phyloP scores from a whole-genome alignment of 2,888 invertebrate species.

The Coenonympha glycerion region DNA sequence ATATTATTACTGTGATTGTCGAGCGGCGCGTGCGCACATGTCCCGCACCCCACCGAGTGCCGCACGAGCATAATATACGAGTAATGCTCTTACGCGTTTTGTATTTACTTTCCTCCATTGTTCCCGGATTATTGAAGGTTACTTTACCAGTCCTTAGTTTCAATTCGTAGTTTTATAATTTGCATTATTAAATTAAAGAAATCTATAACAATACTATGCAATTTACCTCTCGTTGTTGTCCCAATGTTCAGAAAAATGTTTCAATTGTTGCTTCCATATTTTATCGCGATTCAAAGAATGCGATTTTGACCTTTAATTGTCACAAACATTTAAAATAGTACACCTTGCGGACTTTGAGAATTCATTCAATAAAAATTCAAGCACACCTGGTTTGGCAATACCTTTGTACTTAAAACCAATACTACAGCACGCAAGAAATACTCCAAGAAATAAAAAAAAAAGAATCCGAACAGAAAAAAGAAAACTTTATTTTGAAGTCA shows the following conservation, averaged over 20 bases:
- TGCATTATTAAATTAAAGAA: slow-evolving; percentile 12
- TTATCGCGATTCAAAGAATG: no score
- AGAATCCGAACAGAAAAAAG: not conserved
- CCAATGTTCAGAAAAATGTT: no score
- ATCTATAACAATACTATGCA: no score
- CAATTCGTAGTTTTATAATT: slow-evolving; percentile 14
- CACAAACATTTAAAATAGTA: not conserved
- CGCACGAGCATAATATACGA: slow-evolving; percentile 49
- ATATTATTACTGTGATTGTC: slow-evolving; percentile 74
- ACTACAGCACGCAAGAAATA: not conserved
- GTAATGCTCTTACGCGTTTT: slow-evolving; percentile 67
- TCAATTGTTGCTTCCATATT: no score
- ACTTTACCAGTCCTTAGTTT: slow-evolving; percentile 50
- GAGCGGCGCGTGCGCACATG: slow-evolving; percentile 72
- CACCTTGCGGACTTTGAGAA: not conserved
- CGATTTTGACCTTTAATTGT: no score
- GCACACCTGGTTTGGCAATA: not conserved
- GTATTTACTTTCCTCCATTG: slow-evolving; percentile 52
- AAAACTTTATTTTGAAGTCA: not conserved
- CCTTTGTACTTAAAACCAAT: not conserved
- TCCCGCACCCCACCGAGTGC: slow-evolving; percentile 58
- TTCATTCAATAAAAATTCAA: not conserved
- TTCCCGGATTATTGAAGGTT: slow-evolving; percentile 65
- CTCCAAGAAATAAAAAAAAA: not conserved
- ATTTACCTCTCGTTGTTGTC: no score